phyloP scores from a whole-genome alignment of 1,140 invertebrate species.

The Aleiodes sp. region DNA sequence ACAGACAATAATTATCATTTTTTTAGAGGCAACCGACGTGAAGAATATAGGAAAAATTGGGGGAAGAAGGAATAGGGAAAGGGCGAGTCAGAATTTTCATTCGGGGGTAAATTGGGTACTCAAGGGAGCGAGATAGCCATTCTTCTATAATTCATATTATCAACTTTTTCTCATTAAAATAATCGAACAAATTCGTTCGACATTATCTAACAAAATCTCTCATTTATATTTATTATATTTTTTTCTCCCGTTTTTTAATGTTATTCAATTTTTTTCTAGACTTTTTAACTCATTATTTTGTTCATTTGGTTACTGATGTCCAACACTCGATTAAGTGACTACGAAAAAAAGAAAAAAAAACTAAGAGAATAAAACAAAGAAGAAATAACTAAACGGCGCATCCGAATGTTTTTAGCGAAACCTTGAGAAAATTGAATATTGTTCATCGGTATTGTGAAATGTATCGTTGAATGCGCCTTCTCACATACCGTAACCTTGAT shows the following conservation, averaged over 20 bases:
- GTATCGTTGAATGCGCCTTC: slow-evolving; percentile 40
- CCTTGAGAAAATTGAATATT: slow-evolving; percentile 60
- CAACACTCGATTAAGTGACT: slow-evolving; percentile 1
- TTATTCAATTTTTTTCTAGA: neutral
- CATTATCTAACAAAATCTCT: slow-evolving; percentile 30
- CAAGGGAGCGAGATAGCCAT: neutral
- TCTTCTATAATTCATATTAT: slow-evolving; percentile 5
- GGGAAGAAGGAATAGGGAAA: neutral
- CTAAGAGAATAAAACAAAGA: too few species aligned
- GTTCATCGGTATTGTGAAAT: slow-evolving; percentile 44
- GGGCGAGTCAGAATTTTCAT: neutral
- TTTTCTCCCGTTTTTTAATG: slow-evolving; percentile 15
- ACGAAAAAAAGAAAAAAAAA: neutral
- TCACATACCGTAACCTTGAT: slow-evolving; percentile 79
- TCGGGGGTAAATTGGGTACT: neutral
- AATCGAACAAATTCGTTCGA: slow-evolving; percentile 23
- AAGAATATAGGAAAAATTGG: neutral
- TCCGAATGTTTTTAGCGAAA: slow-evolving; percentile 56
- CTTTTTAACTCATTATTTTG: slow-evolving; percentile 9
- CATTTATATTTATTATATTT: slow-evolving; percentile 20
- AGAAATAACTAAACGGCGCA: slow-evolving; percentile 52
- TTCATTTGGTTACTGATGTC: slow-evolving; percentile 25
- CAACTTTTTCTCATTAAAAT: slow-evolving; percentile 5
- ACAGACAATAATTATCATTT: slow-evolving; percentile 18
- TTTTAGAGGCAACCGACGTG: slow-evolving; percentile 2